Evolutionary conservation across 2,888 invertebrate genomes (phyloP).

Genomic region (Hipparchia semele): DNA sequence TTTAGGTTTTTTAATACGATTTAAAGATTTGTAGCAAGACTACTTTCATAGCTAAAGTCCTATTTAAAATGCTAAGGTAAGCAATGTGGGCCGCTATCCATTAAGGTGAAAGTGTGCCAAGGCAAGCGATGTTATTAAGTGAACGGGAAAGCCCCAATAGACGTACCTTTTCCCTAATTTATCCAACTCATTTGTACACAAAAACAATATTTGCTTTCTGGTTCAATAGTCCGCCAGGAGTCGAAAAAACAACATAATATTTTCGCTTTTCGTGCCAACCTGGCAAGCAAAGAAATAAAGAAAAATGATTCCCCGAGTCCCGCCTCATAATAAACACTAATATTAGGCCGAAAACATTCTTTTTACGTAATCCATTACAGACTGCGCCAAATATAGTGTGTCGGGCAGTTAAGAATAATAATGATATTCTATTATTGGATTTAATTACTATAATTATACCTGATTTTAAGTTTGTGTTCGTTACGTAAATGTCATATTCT

Average conservation of each 20-base stretch:
- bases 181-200: conserved; percentile 33
- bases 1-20: too few relatives aligned
- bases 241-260: conserved; percentile 37
- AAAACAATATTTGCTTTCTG: conserved; percentile 38
- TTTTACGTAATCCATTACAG: neutral
- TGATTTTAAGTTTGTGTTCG: too few relatives aligned
- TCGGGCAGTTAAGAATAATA: too few relatives aligned
- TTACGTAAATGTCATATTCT: too few relatives aligned
- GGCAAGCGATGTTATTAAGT: conserved; percentile 30
- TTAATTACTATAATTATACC: too few relatives aligned
- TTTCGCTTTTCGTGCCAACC: conserved; percentile 34
- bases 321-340: conserved; percentile 21
- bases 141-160: conserved; percentile 27
- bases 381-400: too few relatives aligned
- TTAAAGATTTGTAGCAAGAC: too few relatives aligned
- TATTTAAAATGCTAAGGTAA: conserved; percentile 1
- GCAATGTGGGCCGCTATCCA: neutral
- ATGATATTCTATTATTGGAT: too few relatives aligned
- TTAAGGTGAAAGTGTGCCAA: conserved; percentile 9
- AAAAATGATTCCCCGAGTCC: conserved; percentile 37
- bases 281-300: conserved; percentile 31
- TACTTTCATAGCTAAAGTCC: too few relatives aligned
- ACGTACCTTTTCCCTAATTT: conserved; percentile 34
- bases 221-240: conserved; percentile 35
- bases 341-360: neutral